Conservation (phyloP, 2,888 invertebrate genomes). For the Antitype chi region DNA sequence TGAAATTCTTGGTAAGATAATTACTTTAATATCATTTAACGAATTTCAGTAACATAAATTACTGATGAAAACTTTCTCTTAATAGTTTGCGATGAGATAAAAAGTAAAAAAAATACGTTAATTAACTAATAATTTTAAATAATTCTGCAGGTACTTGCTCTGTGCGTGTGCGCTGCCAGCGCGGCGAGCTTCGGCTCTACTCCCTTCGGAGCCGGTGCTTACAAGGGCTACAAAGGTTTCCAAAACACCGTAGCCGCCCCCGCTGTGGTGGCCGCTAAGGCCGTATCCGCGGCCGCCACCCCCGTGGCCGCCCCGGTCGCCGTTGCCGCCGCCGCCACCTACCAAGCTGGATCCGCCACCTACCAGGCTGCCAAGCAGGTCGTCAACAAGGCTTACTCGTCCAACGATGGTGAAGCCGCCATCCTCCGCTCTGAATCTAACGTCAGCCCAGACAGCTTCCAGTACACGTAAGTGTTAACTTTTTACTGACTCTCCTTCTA, state of each 20-base stretch:
- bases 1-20: slow-evolving; percentile 79
- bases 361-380: slow-evolving; percentile 36
- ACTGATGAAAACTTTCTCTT: background rate
- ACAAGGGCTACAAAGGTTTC: slow-evolving; percentile 3
- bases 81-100: background rate
- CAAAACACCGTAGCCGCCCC: background rate
- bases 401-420: slow-evolving; percentile 64
- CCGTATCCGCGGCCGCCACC: background rate
- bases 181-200: slow-evolving; percentile 64
- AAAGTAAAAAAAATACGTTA: background rate
- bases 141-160: slow-evolving; percentile 69
- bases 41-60: background rate
- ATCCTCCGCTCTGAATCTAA: slow-evolving; percentile 70
- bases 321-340: slow-evolving; percentile 8
- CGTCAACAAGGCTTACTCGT: slow-evolving; percentile 35
- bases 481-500: background rate
- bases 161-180: slow-evolving; percentile 75
- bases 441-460: slow-evolving; percentile 70
- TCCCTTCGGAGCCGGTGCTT: slow-evolving; percentile 3
- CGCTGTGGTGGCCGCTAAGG: slow-evolving; percentile 25
- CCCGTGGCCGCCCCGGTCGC: slow-evolving; percentile 21
- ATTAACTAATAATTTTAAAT: slow-evolving; percentile 8
- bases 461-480: slow-evolving; percentile 68
- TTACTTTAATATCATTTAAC: slow-evolving; percentile 5
- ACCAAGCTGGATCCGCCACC: background rate